Conservation (phyloP, 1,140 invertebrate species). For the Cydia strobilella region DNA sequence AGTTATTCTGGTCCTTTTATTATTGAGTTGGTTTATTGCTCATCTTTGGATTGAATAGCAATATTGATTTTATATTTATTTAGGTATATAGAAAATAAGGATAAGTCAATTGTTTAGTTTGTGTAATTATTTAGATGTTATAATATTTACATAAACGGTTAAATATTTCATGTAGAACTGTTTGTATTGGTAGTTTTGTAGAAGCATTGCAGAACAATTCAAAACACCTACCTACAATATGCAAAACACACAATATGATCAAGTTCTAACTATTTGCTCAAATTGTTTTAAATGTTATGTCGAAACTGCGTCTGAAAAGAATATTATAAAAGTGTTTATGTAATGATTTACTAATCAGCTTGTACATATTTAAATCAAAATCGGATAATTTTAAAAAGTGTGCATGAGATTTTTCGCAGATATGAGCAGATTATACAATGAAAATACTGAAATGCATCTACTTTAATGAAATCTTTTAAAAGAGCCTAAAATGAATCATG, state of each 20-base stretch:
- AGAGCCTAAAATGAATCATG: not conserved
- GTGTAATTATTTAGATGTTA: not conserved
- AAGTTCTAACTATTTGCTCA: slow-evolving; percentile 39
- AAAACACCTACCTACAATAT: not conserved
- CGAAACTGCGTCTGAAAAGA: not conserved
- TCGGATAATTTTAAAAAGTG: slow-evolving; percentile 8
- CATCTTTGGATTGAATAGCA: not conserved
- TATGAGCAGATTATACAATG: not conserved
- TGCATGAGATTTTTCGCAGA: slow-evolving; percentile 7
- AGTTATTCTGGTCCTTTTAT: not conserved
- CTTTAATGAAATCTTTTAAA: not conserved
- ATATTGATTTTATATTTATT: not conserved
- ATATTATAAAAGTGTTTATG: slow-evolving; percentile 21
- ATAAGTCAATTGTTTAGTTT: slow-evolving; percentile 12
- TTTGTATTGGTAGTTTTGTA: not conserved
- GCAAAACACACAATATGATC: slow-evolving; percentile 46
- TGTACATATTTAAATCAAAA: slow-evolving; percentile 25
- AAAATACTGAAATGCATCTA: not conserved
- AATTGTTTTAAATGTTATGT: slow-evolving; percentile 36
- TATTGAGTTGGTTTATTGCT: not conserved
- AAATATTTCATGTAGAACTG: not conserved
- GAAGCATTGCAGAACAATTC: not conserved
- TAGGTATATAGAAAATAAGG: slow-evolving; percentile 1
- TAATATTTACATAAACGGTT: not conserved
- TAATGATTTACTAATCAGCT: slow-evolving; percentile 6